Percentiles rank a stretch among this genome's conserved stretches.
Evolutionary conservation across 2,113 vertebrate genomes (phyloP).

Genomic region (Saimiri boliviensis): DNA sequence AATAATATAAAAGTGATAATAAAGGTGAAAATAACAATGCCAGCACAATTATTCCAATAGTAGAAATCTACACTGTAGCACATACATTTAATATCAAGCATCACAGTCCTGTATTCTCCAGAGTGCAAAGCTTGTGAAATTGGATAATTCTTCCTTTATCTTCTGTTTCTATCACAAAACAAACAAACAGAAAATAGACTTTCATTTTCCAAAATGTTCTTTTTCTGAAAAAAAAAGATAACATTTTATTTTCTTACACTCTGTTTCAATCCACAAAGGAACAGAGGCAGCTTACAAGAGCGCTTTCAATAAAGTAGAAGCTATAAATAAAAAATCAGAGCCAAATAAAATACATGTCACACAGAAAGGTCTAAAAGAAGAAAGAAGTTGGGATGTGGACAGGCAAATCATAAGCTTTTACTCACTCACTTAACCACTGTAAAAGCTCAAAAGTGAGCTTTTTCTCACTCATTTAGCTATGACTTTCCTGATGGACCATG

Average conservation of each 20-base stretch:
- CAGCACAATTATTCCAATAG: background rate
- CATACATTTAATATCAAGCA: background rate
- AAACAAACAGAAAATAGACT: background rate
- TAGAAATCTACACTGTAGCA: background rate
- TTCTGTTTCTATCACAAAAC: background rate
- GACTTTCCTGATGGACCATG: background rate
- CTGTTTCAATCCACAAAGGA: slow-evolving; percentile 19
- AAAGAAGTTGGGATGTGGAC: background rate
- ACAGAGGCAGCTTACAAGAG: background rate
- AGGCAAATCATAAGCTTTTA: background rate
- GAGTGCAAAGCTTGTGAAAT: background rate
- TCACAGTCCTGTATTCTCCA: background rate
- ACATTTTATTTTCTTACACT: background rate
- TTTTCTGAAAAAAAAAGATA: background rate
- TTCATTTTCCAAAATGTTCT: slow-evolving; percentile 25
- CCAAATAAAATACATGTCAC: background rate
- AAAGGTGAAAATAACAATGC: background rate
- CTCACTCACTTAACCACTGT: background rate
- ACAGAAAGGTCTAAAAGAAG: background rate
- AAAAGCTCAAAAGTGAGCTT: background rate
- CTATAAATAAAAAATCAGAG: background rate
- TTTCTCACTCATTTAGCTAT: background rate
- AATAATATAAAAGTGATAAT: background rate
- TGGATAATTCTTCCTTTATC: background rate
- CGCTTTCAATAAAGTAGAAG: background rate